These are phyloP conservation scores for Xylocampa areola DNA, from an alignment of 2,888 invertebrate genomes.

Conservation along the genomic window DNA sequence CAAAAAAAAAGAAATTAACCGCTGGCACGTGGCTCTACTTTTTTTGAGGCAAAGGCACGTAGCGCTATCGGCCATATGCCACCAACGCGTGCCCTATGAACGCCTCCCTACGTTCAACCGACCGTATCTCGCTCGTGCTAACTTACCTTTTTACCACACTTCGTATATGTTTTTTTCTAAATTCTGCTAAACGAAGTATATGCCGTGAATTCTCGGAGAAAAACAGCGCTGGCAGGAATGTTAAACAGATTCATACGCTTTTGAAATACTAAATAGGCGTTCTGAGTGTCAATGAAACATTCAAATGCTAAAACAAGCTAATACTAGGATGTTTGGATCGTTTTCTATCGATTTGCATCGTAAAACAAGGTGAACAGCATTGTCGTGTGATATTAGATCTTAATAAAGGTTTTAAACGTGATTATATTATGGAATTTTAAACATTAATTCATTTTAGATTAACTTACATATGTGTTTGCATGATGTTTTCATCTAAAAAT, in stretches of 20 bases:
- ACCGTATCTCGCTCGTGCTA: conserved; percentile 64
- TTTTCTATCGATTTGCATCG: conserved; percentile 56
- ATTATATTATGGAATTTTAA: conserved; percentile 7
- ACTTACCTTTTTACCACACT: conserved; percentile 17
- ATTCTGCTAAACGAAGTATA: conserved; percentile 35
- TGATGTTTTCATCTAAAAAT: conserved; percentile 1
- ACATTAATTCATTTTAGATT: not conserved
- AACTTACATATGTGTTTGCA: not conserved
- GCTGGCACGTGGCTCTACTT: conserved; percentile 75
- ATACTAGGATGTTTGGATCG: conserved; percentile 31
- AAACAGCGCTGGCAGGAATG: conserved; percentile 48
- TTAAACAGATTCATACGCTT: conserved; percentile 42
- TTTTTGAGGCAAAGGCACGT: conserved; percentile 68
- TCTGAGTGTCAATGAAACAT: conserved; percentile 55
- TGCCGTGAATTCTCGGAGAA: conserved; percentile 50
- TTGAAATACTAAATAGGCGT: conserved; percentile 48
- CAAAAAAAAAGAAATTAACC: conserved; percentile 63
- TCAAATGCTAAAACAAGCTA: conserved; percentile 38
- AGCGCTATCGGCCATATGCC: conserved; percentile 82
- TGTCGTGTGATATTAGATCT: conserved; percentile 10
- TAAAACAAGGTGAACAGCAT: conserved; percentile 58
- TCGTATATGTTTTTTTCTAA: conserved; percentile 35
- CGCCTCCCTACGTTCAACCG: conserved; percentile 62
- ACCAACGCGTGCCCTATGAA: conserved; percentile 80
- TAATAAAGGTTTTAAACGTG: conserved; percentile 6